Base-by-base conservation (phyloP, 2,888 invertebrate species). In the Catocala fraxini region DNA sequence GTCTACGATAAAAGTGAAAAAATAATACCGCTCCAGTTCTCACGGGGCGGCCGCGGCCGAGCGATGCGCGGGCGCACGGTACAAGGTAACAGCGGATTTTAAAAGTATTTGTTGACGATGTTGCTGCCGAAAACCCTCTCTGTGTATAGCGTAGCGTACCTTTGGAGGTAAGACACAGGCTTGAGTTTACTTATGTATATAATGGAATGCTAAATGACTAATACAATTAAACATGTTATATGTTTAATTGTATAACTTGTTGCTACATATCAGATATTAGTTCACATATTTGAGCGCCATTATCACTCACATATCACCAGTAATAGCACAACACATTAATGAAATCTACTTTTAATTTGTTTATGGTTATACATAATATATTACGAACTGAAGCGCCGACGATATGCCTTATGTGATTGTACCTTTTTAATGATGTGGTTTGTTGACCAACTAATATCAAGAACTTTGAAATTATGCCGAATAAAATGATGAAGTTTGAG, bases 11-110 rank as follows among this genome's bases (percentile, higher is more conserved):
- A 91, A 88, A 90, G 91, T 91, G 86, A 89, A 90, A 89, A 88
- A 86, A 82, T 78, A 84, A 81, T 78, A 85, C 66, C 85, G 91
- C 87, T 90, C 92, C 82, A 92, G 83, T 93, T 93, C 91, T 72
- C 93, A 90, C 86, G 88, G 69, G 71, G 73, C 71, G 61, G 59
- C 5, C 5, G 45, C 68, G 59, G 55, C 51, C 68, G 60, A 67
- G 66, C 69, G 76, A 63, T 78, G 59, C 63, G 52, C 15, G 9
- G 25, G 66, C 33, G 70, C 49, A 5, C 57, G 65, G n/a, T 13
- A 79, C 6, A 43, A 76, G 71, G 65, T 12, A 49, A 43, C 4
- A 62, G 82, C 77, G 76, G 35, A 33, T 11, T 4, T 3, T 25
- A 25, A 15, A 35, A 39, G 7, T 39, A 6, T 5, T 39, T 39